Base-by-base conservation (phyloP, 2,888 invertebrate species). In the Bugulina stolonifera region DNA sequence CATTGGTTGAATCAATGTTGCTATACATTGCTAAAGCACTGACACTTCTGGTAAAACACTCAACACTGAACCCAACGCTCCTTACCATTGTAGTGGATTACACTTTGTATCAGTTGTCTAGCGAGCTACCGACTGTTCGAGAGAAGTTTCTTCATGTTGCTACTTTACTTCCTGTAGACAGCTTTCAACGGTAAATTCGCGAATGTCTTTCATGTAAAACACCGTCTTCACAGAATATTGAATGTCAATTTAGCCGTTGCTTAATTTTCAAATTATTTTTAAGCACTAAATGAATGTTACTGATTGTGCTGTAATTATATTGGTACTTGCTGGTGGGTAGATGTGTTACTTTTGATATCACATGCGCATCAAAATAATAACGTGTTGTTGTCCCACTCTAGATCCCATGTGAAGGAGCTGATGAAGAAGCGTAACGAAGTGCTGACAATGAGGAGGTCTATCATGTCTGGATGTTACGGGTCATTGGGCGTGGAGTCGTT, bases 361-460 rank as follows among this genome's bases (percentile, higher is more conserved):
- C n/a, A n/a, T n/a, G n/a, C n/a, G n/a, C n/a, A n/a, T n/a, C n/a
- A n/a, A n/a, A n/a, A n/a, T n/a, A n/a, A n/a, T n/a, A n/a, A n/a
- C n/a, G n/a, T n/a, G n/a, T n/a, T n/a, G n/a, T n/a, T n/a, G n/a
- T n/a, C n/a, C n/a, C 18, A 43, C 18, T 43, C 43, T 43, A 43
- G 43, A 43, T 10, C 5, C 18, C 10, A 18, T 18, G 10, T 43
- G 10, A 43, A 43, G 18, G 64, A 64, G 64, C 27, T 32, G 27
- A 64, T 64, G 64, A 64, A 34, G 32, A 64, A 64, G 27, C 64
- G 32, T 32, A 64, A 64, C 64, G 29, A 64, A 27, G 64, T 64
- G 25, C 32, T 64, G 5, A 14, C 64, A 14, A 14, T 32, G 64
- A 27, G 64, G 32, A 22, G 64, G 10, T 64, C 64, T 32, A 34